These are phyloP conservation scores for Aspidoscelis tigris DNA, from an alignment of 2,113 vertebrate species.

Conservation along the genomic window DNA sequence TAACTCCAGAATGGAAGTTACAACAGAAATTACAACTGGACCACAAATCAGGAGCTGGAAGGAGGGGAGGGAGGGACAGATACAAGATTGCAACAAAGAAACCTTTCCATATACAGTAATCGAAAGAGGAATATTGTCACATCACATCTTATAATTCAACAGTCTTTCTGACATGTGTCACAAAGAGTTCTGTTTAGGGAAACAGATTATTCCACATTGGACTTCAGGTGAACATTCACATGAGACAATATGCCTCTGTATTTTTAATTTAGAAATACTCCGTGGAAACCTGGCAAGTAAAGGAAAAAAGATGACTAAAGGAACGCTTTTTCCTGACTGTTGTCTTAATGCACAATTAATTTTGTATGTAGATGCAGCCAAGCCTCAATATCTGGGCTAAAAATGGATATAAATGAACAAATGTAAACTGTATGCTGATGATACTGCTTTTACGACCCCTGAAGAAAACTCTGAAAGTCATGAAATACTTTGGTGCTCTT, in stretches of 20 bases:
- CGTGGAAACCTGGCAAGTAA: not conserved
- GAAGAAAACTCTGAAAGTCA: too few species aligned
- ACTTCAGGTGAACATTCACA: not conserved
- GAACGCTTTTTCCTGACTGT: not conserved
- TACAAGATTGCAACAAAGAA: not conserved
- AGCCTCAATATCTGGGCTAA: too few species aligned
- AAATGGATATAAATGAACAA: too few species aligned
- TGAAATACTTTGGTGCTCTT: too few species aligned
- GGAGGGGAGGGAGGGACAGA: not conserved
- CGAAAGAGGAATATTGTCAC: not conserved
- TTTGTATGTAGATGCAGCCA: not conserved
- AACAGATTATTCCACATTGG: not conserved
- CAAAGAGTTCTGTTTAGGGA: not conserved
- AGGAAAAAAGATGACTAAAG: not conserved
- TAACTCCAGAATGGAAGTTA: not conserved
- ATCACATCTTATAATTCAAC: not conserved
- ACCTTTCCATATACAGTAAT: not conserved
- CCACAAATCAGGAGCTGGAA: not conserved
- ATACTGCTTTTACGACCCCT: too few species aligned
- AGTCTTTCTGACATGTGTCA: not conserved
- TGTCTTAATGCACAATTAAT: not conserved
- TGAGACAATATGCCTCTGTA: not conserved
- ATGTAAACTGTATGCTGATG: too few species aligned
- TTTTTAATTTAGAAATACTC: not conserved
- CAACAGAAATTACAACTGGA: not conserved